Conservation (phyloP, 2,113 vertebrate species). For the Chloebia gouldiae region DNA sequence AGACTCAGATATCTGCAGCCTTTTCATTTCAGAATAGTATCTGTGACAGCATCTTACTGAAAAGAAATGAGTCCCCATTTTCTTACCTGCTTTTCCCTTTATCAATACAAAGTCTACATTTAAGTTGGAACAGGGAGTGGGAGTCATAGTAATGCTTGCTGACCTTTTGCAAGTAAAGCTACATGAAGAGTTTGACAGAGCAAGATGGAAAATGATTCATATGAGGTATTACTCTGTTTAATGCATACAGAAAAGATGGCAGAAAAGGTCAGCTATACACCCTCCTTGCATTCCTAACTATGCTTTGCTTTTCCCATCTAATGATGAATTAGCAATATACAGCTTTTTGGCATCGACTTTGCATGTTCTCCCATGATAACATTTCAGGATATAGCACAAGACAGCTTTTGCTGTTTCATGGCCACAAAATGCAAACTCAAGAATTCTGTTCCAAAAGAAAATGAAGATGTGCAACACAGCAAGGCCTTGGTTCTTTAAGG, state of each 20-base stretch:
- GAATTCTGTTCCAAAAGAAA: not conserved
- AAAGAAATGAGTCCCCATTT: not conserved
- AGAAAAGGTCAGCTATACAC: slow-evolving; percentile 38
- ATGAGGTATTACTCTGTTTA: not conserved
- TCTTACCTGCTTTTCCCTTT: not conserved
- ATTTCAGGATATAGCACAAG: not conserved
- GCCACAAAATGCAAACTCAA: not conserved
- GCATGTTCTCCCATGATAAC: not conserved
- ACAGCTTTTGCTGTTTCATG: not conserved
- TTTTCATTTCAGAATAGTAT: not conserved
- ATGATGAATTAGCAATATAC: not conserved
- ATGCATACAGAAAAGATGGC: not conserved
- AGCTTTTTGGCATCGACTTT: not conserved
- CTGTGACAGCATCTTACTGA: not conserved
- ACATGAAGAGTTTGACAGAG: slow-evolving; percentile 32
- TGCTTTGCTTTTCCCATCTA: not conserved
- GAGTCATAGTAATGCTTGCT: slow-evolving; percentile 12
- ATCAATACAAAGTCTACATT: not conserved
- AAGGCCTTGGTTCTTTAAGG: not conserved
- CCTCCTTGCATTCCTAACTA: not conserved
- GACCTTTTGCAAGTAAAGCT: slow-evolving; percentile 48
- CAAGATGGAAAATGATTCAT: slow-evolving; percentile 20
- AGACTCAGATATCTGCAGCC: not conserved
- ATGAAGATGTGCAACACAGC: accelerated
- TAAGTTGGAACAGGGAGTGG: not conserved